Conservation (phyloP, 2,797 vertebrate species). For the Numenius phaeopus region DNA sequence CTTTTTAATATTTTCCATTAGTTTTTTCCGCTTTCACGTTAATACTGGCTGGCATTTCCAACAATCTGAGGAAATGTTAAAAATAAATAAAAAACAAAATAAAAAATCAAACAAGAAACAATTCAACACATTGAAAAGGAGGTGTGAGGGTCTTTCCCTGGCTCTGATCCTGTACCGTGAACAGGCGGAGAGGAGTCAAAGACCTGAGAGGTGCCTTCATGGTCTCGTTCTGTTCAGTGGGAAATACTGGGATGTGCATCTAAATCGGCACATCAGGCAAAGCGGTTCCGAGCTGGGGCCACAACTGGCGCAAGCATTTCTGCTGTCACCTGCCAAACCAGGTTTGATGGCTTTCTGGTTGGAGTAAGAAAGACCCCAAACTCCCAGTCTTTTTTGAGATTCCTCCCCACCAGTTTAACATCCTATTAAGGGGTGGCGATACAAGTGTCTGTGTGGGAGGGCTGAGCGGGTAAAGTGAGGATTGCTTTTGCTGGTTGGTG, state of each 20-base stretch:
- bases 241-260: not conserved
- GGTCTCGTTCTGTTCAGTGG: rapidly evolving
- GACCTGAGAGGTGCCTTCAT: not conserved
- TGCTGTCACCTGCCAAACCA: not conserved
- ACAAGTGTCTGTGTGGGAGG: not conserved
- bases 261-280: not conserved
- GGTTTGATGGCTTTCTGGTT: not conserved
- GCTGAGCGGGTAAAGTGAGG: not conserved
- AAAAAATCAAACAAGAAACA: not conserved
- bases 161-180: not conserved
- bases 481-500: not conserved
- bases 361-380: not conserved
- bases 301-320: not conserved
- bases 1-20: not conserved
- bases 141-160: too few species aligned
- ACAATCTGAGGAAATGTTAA: not conserved
- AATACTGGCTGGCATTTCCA: not conserved
- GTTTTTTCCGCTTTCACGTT: not conserved
- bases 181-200: not conserved
- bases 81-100: not conserved
- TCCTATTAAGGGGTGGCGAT: too few species aligned
- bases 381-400: too few species aligned
- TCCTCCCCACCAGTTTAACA: not conserved
- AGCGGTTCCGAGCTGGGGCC: not conserved
- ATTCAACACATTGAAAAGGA: not conserved